Percentiles rank a stretch among this genome's conserved stretches.
phyloP scores from a whole-genome alignment of 2,888 invertebrate species.

The Caenorhabditis angaria region DNA sequence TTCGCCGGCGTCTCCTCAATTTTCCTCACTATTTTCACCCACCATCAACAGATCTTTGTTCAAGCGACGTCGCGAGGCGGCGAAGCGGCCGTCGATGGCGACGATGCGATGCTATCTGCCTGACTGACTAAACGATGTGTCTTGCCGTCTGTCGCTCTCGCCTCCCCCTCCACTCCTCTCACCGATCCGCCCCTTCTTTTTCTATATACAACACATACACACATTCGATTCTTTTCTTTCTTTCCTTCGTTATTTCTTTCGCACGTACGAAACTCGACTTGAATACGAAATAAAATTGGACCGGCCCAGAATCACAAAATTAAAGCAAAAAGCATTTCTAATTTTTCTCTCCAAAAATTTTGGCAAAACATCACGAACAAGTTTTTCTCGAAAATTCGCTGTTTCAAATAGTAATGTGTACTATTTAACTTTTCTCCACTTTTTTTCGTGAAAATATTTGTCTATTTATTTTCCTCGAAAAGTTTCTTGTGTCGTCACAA shows the following conservation, averaged over 20 bases:
- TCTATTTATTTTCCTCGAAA: not conserved
- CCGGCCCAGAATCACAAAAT: too few relatives aligned
- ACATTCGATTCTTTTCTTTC: slow-evolving; percentile 13
- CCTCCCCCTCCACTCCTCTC: slow-evolving; percentile 6
- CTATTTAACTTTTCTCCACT: not conserved
- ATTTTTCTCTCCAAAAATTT: too few relatives aligned
- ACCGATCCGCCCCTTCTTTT: slow-evolving; percentile 13
- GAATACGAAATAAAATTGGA: slow-evolving; percentile 16
- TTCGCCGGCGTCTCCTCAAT: not conserved
- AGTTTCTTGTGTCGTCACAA: not conserved
- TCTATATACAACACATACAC: slow-evolving; percentile 6
- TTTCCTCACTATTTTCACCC: not conserved
- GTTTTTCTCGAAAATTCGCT: too few relatives aligned
- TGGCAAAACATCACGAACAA: too few relatives aligned
- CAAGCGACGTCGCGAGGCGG: not conserved
- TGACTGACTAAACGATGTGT: slow-evolving; percentile 4
- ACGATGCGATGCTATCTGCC: not conserved
- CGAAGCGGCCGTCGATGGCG: not conserved
- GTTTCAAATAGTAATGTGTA: too few relatives aligned
- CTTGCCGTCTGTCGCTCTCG: slow-evolving; percentile 1
- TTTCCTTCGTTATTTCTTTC: slow-evolving; percentile 20
- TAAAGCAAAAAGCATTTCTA: too few relatives aligned
- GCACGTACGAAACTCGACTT: slow-evolving; percentile 41
- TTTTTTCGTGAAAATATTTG: not conserved
- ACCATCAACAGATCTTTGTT: slow-evolving; percentile 1